phyloP scores from a whole-genome alignment of 2,797 vertebrate genomes.

The Fringilla coelebs region DNA sequence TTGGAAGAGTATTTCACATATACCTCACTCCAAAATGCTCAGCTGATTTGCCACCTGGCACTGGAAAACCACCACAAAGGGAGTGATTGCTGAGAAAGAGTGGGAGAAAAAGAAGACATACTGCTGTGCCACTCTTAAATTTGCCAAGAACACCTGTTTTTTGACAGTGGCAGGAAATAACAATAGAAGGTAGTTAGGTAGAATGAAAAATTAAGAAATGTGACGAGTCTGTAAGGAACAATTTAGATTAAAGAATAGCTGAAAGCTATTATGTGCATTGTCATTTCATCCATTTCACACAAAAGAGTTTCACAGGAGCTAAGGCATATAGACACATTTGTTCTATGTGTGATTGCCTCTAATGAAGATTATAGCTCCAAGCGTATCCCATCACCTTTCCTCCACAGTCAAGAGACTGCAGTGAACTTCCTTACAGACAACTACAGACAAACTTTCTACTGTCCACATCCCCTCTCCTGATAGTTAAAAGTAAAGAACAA shows the following conservation, averaged over 20 bases:
- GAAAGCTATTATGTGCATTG: neutral
- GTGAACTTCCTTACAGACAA: neutral
- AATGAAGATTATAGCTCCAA: neutral
- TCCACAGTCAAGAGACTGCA: neutral
- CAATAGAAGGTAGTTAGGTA: neutral
- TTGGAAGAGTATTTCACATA: neutral
- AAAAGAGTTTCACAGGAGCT: neutral
- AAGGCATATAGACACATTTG: neutral
- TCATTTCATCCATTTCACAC: neutral
- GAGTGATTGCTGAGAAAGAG: neutral
- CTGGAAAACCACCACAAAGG: neutral
- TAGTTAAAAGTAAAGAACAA: neutral
- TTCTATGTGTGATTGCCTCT: neutral
- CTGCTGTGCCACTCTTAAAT: neutral
- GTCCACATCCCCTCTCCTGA: neutral
- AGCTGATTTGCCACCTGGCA: slow-evolving; percentile 17
- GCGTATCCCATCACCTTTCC: neutral
- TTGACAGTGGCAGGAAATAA: neutral
- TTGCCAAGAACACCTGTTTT: neutral
- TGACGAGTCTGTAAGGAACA: neutral
- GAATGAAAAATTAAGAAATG: neutral
- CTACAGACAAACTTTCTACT: neutral
- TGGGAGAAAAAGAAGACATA: neutral
- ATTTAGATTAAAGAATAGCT: neutral
- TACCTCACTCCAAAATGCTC: neutral